Evolutionary conservation across 2,797 vertebrate species (phyloP).

Genomic region (Melanotaenia trifasciata): DNA sequence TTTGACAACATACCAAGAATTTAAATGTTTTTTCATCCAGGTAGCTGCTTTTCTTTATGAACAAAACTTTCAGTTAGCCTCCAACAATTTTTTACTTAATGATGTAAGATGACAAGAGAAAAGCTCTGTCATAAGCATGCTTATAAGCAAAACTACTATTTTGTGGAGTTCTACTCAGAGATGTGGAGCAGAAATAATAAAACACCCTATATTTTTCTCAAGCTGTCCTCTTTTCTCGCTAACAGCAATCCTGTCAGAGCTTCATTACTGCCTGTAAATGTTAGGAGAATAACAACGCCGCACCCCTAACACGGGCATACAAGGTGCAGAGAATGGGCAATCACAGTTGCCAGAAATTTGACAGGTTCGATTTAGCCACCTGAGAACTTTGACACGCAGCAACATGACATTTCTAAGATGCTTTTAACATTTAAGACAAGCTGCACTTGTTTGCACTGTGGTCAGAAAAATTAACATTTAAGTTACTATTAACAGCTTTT

Average conservation of each 20-base stretch:
- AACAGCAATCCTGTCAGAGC: too few relatives aligned
- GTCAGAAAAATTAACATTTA: constrained; percentile 11
- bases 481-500: constrained; percentile 27
- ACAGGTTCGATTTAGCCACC: neutral
- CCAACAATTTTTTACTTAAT: too few relatives aligned
- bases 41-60: too few relatives aligned
- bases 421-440: constrained; percentile 41
- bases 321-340: neutral
- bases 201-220: too few relatives aligned
- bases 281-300: neutral
- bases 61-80: too few relatives aligned
- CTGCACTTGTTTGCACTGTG: neutral
- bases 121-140: neutral
- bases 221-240: too few relatives aligned
- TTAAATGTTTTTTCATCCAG: too few relatives aligned
- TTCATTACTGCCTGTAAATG: too few relatives aligned
- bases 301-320: neutral
- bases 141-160: too few relatives aligned
- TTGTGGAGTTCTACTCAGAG: too few relatives aligned
- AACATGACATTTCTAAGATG: neutral
- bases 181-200: too few relatives aligned
- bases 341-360: neutral
- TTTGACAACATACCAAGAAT: too few relatives aligned
- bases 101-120: neutral
- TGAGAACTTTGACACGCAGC: neutral